Conservation (phyloP, 2,797 vertebrate genomes). For the Pangasius larnaudii region DNA sequence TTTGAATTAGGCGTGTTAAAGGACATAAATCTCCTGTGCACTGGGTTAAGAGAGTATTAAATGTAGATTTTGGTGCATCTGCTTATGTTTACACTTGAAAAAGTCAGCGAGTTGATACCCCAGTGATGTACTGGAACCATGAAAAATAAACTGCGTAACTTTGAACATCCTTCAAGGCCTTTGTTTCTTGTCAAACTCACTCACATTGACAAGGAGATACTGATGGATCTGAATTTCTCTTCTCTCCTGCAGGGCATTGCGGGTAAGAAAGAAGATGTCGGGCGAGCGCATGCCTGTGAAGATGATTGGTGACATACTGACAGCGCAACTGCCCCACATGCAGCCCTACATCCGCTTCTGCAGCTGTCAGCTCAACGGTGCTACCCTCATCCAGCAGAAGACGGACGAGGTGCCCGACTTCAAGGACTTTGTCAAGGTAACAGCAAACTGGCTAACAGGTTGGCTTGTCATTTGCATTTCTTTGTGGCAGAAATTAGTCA, state of each 20-base stretch:
- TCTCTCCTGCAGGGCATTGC: constrained; percentile 81
- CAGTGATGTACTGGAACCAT: not conserved
- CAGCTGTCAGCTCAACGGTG: constrained; percentile 96
- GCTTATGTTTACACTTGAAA: not conserved
- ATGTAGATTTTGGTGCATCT: not conserved
- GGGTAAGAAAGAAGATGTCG: constrained; percentile 98
- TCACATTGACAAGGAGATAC: not conserved
- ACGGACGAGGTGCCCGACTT: constrained; percentile 93
- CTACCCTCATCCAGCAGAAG: constrained; percentile 96
- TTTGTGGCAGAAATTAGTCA: not conserved
- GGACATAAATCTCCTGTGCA: not conserved
- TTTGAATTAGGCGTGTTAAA: not conserved
- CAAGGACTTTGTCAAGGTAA: constrained; percentile 96
- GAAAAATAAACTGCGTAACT: not conserved
- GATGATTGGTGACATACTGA: constrained; percentile 98
- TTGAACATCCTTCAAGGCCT: not conserved
- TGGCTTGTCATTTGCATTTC: not conserved
- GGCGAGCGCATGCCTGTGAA: constrained; percentile 98
- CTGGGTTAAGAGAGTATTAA: not conserved
- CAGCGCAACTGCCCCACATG: constrained; percentile 97
- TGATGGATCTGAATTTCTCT: not conserved
- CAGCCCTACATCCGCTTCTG: constrained; percentile 98
- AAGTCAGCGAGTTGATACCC: not conserved
- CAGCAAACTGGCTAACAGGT: not conserved
- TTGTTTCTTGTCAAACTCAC: not conserved